These are phyloP conservation scores for Alosa alosa DNA, from an alignment of 2,113 vertebrate species.

Conservation along the genomic window DNA sequence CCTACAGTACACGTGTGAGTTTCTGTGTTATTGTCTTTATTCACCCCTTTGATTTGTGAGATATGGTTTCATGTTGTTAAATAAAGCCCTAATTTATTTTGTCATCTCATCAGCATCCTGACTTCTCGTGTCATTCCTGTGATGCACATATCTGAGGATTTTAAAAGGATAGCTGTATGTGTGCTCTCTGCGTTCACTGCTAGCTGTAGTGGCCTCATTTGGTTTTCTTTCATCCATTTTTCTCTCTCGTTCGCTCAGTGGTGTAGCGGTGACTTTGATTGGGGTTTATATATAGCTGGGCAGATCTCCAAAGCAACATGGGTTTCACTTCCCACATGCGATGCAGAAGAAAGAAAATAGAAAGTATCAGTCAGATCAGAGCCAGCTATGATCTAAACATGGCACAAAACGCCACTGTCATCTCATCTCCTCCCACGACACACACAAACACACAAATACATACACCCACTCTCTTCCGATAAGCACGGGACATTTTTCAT, in stretches of 20 bases:
- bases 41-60: not conserved
- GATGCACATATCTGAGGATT: not conserved
- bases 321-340: slow-evolving; percentile 53
- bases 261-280: slow-evolving; percentile 42
- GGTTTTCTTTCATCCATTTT: slow-evolving; percentile 18
- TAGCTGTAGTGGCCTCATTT: slow-evolving; percentile 11
- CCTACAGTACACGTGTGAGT: not conserved
- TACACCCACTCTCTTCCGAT: not conserved
- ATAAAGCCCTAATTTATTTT: not conserved
- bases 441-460: slow-evolving; percentile 36
- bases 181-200: not conserved
- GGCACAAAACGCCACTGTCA: not conserved
- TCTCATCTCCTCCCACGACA: slow-evolving; percentile 45
- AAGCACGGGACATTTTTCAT: slow-evolving; percentile 39
- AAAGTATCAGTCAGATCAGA: not conserved
- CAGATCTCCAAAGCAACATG: slow-evolving; percentile 59
- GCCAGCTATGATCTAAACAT: not conserved
- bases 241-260: not conserved
- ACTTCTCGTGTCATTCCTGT: slow-evolving; percentile 1
- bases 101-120: not conserved
- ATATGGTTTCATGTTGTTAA: not conserved
- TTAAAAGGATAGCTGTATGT: not conserved
- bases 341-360: not conserved
- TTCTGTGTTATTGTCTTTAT: not conserved
- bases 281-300: slow-evolving; percentile 60